phyloP scores from a whole-genome alignment of 2,888 invertebrate genomes.

The Dysmachus trigonus region DNA sequence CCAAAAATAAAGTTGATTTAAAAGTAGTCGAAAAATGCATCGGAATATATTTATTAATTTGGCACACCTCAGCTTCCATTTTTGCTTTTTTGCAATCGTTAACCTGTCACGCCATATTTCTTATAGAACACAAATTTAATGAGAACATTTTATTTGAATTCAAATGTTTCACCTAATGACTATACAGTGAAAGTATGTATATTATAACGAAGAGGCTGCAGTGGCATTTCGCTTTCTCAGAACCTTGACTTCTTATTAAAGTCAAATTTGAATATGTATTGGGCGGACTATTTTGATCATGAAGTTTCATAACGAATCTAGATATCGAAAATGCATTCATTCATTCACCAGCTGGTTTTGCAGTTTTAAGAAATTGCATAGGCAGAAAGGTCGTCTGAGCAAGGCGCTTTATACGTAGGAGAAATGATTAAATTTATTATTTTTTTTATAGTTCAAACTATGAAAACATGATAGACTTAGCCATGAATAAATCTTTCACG shows the following conservation, averaged over 20 bases:
- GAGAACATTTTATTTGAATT: neutral
- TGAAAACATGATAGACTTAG: neutral
- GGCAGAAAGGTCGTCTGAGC: neutral
- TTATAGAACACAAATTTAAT: neutral
- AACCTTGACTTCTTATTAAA: slow-evolving; percentile 1
- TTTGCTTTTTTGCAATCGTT: neutral
- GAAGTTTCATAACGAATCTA: neutral
- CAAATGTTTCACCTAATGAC: neutral
- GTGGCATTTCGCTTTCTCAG: neutral
- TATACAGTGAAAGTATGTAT: neutral
- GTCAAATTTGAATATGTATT: neutral
- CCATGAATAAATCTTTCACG: neutral
- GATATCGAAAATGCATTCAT: neutral
- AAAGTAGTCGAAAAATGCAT: neutral
- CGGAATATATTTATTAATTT: neutral
- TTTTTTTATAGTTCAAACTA: neutral
- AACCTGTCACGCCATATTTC: neutral
- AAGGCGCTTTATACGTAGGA: neutral
- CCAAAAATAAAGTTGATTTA: neutral
- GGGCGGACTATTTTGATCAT: neutral
- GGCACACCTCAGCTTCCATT: neutral
- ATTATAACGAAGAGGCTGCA: neutral
- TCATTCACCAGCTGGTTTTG: neutral
- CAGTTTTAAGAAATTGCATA: neutral
- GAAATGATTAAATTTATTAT: neutral